Evolutionary conservation across 2,113 vertebrate species (phyloP).

Genomic region (Bambusicola thoracicus): DNA sequence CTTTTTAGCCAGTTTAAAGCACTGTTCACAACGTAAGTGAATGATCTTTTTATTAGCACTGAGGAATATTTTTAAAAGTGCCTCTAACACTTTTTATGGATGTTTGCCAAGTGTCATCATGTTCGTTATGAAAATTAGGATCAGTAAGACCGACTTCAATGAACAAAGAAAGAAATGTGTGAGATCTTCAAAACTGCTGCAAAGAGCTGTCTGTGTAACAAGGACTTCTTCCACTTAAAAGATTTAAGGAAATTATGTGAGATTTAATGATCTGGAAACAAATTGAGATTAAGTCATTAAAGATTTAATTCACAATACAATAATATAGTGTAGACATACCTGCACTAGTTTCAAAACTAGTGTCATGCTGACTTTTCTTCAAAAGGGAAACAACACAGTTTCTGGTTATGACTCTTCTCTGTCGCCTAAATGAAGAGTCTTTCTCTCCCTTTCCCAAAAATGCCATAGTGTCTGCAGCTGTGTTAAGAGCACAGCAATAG

Average conservation of each 20-base stretch:
- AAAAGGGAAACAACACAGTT: not conserved
- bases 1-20: conserved; percentile 51
- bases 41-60: conserved; percentile 38
- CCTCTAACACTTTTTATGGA: not conserved
- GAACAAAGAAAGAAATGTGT: not conserved
- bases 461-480: not conserved
- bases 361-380: not conserved
- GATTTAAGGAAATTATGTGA: not conserved
- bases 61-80: conserved; percentile 46
- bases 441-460: not conserved
- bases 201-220: not conserved
- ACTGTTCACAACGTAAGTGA: conserved; percentile 14
- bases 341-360: not conserved
- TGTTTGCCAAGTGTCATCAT: conserved; percentile 19
- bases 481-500: not conserved
- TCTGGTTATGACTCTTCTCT: not conserved
- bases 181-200: not conserved
- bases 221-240: not conserved
- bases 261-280: not conserved
- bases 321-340: not conserved
- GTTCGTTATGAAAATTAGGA: not conserved
- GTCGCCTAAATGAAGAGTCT: not conserved
- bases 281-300: not conserved
- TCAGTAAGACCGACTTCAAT: not conserved
- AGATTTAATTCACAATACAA: not conserved